phyloP scores from a whole-genome alignment of 1,140 invertebrate genomes.

The Nasonia giraulti region DNA sequence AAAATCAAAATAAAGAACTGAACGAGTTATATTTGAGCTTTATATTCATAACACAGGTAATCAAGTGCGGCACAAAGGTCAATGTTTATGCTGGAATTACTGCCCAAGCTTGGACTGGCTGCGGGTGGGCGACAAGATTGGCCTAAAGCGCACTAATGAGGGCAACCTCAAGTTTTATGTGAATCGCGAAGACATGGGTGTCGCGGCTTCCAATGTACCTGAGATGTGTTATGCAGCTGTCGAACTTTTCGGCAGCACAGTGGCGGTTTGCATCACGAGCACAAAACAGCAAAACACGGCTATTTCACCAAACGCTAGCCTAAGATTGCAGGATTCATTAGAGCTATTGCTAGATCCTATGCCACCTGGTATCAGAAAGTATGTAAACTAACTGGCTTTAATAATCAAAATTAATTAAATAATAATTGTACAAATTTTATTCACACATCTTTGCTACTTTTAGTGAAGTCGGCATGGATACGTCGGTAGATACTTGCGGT shows the following conservation, averaged over 20 bases:
- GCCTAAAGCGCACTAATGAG: conserved; percentile 79
- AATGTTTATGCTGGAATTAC: conserved; percentile 78
- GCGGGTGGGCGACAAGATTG: conserved; percentile 82
- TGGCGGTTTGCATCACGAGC: conserved; percentile 79
- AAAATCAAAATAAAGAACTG: conserved; percentile 7
- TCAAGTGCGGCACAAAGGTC: conserved; percentile 79
- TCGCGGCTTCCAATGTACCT: conserved; percentile 85
- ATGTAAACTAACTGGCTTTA: conserved; percentile 55
- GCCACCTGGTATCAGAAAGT: conserved; percentile 71
- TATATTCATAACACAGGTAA: conserved; percentile 75
- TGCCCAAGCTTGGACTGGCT: conserved; percentile 88
- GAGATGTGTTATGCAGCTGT: conserved; percentile 85
- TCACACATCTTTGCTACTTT: conserved; percentile 40
- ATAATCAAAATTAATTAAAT: not conserved
- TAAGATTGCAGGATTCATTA: conserved; percentile 78
- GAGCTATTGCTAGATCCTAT: conserved; percentile 78
- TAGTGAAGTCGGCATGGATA: conserved; percentile 70
- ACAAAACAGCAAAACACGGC: conserved; percentile 69
- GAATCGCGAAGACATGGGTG: conserved; percentile 90
- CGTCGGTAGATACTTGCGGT: conserved; percentile 68
- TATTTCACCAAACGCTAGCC: conserved; percentile 77
- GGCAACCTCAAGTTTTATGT: conserved; percentile 79
- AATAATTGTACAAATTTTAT: not conserved
- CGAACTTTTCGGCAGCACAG: conserved; percentile 83
- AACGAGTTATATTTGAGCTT: conserved; percentile 48